These are phyloP conservation scores for Orius insidiosus DNA, from an alignment of 1,140 invertebrate genomes.

Conservation along the genomic window DNA sequence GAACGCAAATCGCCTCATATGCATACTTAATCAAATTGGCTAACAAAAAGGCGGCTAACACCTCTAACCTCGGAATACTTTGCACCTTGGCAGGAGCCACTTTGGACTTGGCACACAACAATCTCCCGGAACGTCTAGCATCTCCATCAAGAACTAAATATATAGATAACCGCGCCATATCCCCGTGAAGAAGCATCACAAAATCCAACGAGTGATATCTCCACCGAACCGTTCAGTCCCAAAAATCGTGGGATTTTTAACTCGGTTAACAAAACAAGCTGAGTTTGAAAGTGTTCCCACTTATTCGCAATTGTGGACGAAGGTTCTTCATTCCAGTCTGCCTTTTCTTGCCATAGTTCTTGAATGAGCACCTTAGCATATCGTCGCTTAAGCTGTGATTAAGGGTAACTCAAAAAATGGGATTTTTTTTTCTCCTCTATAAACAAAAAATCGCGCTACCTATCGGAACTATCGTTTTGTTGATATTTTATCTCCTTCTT, in stretches of 20 bases:
- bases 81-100: constrained; percentile 26
- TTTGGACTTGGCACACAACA: constrained; percentile 25
- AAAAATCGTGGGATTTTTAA: background rate
- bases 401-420: no score
- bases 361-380: constrained; percentile 22
- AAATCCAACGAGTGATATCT: constrained; percentile 22
- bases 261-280: background rate
- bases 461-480: no score
- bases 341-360: constrained; percentile 19
- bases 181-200: constrained; percentile 21
- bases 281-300: background rate
- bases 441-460: no score
- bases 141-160: background rate
- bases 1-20: no score
- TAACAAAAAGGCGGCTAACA: constrained; percentile 22
- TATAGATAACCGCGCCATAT: constrained; percentile 22
- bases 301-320: background rate
- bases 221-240: background rate
- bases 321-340: constrained; percentile 23
- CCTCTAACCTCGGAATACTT: constrained; percentile 24
- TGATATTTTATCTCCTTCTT: no score
- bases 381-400: no score
- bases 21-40: constrained; percentile 7
- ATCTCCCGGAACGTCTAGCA: background rate
- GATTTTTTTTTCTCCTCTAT: no score